Base-by-base conservation (phyloP, 53 echinoderm and acorn worm genomes). In the Hippasteria phrygiana region DNA sequence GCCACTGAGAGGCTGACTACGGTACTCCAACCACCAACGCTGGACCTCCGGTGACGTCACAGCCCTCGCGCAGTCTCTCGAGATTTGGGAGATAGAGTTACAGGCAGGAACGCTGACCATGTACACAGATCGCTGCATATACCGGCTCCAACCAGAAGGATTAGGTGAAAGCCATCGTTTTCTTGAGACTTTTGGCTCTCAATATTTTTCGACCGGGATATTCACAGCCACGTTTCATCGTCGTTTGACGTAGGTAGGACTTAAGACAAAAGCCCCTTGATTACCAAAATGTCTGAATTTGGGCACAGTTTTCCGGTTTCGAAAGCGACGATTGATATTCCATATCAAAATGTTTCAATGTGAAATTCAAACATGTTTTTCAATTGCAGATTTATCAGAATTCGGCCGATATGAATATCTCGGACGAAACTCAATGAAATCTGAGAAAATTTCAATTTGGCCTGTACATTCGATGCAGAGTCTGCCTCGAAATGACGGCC, bases 41-140 rank as follows among this genome's bases (percentile, higher is more conserved):
- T 27, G 28, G 24, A 13, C 76, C 33, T 50, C 50, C 53, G 53
- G 76, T 76, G 76, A 53, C 76, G 54, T 76, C 34, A 34, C 28
- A 55, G 38, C 40, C 59, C 78, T 56, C 56, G 40, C 55, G 9
- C 17, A 53, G 17, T 77, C 78, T 78, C 78, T 78, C 78, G 56
- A 78, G 38, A 59, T 10, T 55, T 62, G 24, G 7, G 77, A n/a
- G 78, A 24, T 78, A 53, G 59, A 41, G 38, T 78, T 56, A 55
- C 78, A 76, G 16, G 32, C 32, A 48, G 14, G 53, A 50, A 12
- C 47, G 29, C 48, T n/a, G n/a, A n/a, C 76, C 46, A 18, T 17
- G 8, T 24, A 59, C 33, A 16, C 16, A 40, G 32, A 53, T 76
- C 35, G 43, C 8, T 33, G 33, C 50, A 20, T 76, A 28, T 34